Base-by-base conservation (phyloP, 2,113 vertebrate species). In the Cavia porcellus region DNA sequence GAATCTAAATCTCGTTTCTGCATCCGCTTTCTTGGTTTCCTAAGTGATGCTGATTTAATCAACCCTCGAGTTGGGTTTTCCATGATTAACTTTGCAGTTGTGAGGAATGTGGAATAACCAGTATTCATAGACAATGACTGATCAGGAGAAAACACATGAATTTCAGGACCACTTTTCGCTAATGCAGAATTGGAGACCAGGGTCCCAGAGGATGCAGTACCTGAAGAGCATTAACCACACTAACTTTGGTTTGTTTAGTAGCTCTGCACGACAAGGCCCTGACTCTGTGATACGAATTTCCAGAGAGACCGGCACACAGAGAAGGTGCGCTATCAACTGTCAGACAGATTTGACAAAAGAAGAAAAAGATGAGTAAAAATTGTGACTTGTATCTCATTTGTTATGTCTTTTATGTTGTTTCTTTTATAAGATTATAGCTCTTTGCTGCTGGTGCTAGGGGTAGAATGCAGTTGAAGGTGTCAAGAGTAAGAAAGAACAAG, bases 401-500 rank as follows among this genome's bases (percentile, higher is more conserved):
- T n/a, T 95, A 32, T 86, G 74, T 81, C 38, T 82, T 30, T 81
- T 55, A 28, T n/a, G 55, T 42, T 14, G 64, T 90, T 81, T 86
- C 17, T 92, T 72, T 72, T 38, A 55, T 55, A 80, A 81, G 89
- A 94, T 72, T 82, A 10, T 66, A 68, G 45, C 42, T 19, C 75
- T 14, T 93, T 17, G 57, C 4, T 79, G 30, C 38, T 92, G 35
- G 3, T 88, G 42, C 24, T 74, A 1, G 55, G 38, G 1, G 38
- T 75, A 89, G 6, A 79, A 84, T 17, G 90, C n/a, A 82, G 45
- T 35, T 15, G 92, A 52, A 85, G 57, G 32, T n/a, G 19, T 92
- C 50, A 94, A 92, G 42, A 89, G 64, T 47, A 30, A 96, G 50
- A 90, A 94, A 86, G 42, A 89, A 90, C 45, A 57, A 52, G 17